Percentiles rank a stretch among this genome's conserved stretches.
Conservation (phyloP, 2,888 invertebrate genomes). For the Agrochola macilenta region DNA sequence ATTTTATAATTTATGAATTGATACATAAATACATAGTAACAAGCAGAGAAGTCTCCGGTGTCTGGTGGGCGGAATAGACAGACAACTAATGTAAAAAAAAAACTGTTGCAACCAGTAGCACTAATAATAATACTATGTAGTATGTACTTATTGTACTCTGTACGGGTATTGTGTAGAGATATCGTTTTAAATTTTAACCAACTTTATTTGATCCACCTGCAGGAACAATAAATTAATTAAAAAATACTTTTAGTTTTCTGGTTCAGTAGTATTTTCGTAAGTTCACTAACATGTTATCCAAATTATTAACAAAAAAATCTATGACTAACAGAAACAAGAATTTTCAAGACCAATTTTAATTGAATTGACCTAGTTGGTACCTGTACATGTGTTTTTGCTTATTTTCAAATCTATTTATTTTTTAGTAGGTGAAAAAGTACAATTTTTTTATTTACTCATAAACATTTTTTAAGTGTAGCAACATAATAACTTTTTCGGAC, state of each 20-base stretch:
- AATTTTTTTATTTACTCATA: background rate
- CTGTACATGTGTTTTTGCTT: background rate
- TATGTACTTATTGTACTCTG: background rate
- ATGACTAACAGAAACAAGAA: too few relatives aligned
- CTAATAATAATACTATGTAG: too few relatives aligned
- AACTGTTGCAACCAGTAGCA: too few relatives aligned
- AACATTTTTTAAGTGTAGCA: conserved; percentile 50
- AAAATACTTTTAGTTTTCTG: background rate
- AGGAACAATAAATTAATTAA: background rate
- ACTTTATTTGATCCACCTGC: background rate
- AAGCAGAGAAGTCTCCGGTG: background rate
- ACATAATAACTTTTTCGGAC: conserved; percentile 52
- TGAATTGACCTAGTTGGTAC: background rate
- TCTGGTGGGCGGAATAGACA: background rate
- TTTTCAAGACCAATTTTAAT: too few relatives aligned
- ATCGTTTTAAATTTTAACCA: background rate
- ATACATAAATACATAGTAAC: background rate
- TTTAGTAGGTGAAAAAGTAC: background rate
- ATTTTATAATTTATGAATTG: background rate
- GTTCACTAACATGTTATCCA: too few relatives aligned
- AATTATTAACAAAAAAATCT: background rate
- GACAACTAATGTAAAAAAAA: too few relatives aligned
- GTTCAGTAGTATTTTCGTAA: background rate
- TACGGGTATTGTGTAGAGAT: too few relatives aligned
- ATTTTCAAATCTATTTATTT: background rate